Evolutionary conservation across 1,140 invertebrate genomes (phyloP).

Genomic region (Diabrotica undecimpunctata): DNA sequence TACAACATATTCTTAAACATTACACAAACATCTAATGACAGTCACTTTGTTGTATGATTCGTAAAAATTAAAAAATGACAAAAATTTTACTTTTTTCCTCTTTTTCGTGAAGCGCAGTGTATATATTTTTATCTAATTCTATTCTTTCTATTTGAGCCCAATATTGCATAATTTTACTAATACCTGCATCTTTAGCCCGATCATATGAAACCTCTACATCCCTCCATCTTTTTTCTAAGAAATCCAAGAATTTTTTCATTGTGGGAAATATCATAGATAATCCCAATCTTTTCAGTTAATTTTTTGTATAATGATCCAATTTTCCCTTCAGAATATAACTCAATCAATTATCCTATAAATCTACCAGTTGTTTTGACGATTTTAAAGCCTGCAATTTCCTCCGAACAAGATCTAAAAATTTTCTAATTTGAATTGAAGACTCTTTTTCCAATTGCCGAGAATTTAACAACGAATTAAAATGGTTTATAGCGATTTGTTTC

Average conservation of each 20-base stretch:
- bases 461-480: conserved; percentile 17
- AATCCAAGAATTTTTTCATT: background rate
- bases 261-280: background rate
- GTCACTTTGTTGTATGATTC: too few species aligned
- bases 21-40: too few species aligned
- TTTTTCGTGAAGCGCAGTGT: too few species aligned
- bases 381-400: too few species aligned
- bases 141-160: background rate
- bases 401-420: too few species aligned
- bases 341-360: too few species aligned
- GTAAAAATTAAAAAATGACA: too few species aligned
- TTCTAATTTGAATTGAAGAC: background rate
- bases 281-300: background rate
- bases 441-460: conserved; percentile 1
- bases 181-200: background rate
- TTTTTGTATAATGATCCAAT: conserved; percentile 2
- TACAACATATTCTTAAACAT: too few species aligned
- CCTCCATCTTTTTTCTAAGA: conserved; percentile 2
- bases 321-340: conserved; percentile 4
- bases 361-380: too few species aligned
- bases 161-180: background rate
- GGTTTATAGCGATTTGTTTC: conserved; percentile 11
- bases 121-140: too few species aligned
- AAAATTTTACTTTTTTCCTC: too few species aligned
- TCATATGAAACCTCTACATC: background rate